Evolutionary conservation across 2,888 invertebrate species (phyloP).

Genomic region (Rhaphigaster nebulosa): DNA sequence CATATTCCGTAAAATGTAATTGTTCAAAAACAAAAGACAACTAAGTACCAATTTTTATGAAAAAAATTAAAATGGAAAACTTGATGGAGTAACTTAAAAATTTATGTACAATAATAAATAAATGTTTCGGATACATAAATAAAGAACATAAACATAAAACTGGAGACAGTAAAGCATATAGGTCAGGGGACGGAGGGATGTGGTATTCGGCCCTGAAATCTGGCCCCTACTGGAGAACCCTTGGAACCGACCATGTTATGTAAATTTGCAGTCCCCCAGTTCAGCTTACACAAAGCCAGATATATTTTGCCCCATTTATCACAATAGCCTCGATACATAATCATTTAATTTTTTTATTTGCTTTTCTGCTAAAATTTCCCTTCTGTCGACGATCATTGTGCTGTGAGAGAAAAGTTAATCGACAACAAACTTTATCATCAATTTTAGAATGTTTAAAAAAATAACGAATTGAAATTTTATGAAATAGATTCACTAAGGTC

Average conservation of each 20-base stretch:
- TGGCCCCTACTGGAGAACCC: neutral
- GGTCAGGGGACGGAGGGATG: neutral
- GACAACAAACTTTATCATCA: too few relatives aligned
- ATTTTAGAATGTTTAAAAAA: too few relatives aligned
- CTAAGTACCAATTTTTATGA: too few relatives aligned
- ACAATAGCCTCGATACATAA: neutral
- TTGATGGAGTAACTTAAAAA: neutral
- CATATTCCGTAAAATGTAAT: too few relatives aligned
- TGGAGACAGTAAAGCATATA: neutral
- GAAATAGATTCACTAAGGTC: too few relatives aligned
- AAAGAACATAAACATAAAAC: neutral
- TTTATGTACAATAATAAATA: neutral
- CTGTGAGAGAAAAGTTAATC: too few relatives aligned
- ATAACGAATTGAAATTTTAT: too few relatives aligned
- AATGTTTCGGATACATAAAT: neutral
- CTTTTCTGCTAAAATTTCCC: neutral
- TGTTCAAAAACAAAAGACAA: too few relatives aligned
- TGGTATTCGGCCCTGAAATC: neutral
- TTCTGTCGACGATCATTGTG: too few relatives aligned
- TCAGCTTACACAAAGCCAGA: neutral
- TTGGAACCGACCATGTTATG: slow-evolving; percentile 21
- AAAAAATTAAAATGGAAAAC: too few relatives aligned
- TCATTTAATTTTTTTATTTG: neutral
- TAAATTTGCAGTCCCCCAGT: slow-evolving; percentile 3
- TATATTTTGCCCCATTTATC: neutral